phyloP scores from a whole-genome alignment of 1,140 invertebrate species.

The Samia ricini region DNA sequence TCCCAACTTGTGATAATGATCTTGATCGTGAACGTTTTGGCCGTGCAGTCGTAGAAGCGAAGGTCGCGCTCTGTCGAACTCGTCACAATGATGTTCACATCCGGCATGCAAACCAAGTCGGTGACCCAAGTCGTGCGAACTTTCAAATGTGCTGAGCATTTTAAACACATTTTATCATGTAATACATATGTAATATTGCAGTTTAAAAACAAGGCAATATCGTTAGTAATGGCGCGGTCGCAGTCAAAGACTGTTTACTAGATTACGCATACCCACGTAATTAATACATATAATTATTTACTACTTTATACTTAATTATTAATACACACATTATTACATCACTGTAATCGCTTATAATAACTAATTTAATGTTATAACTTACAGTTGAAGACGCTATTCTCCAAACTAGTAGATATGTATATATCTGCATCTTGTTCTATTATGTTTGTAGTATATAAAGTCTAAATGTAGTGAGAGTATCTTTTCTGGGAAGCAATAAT shows the following conservation, averaged over 20 bases:
- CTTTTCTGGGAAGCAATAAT: too few relatives aligned
- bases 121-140: slow-evolving; percentile 81
- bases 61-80: slow-evolving; percentile 83
- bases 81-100: slow-evolving; percentile 83
- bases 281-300: too few relatives aligned
- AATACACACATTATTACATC: too few relatives aligned
- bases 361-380: too few relatives aligned
- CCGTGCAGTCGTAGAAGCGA: slow-evolving; percentile 85
- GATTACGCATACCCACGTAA: not conserved
- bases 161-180: not conserved
- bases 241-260: not conserved
- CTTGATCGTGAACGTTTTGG: slow-evolving; percentile 82
- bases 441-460: too few relatives aligned
- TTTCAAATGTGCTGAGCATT: slow-evolving; percentile 66
- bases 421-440: too few relatives aligned
- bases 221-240: not conserved
- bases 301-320: too few relatives aligned
- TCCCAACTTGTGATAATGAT: slow-evolving; percentile 79
- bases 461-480: too few relatives aligned
- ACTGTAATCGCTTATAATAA: too few relatives aligned
- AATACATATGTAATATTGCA: not conserved
- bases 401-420: too few relatives aligned
- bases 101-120: slow-evolving; percentile 82
- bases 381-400: too few relatives aligned
- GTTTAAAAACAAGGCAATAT: not conserved